Evolutionary conservation across 2,113 vertebrate species (phyloP), one percentile per base, ranked within the genome.

Genomic region (Lontra canadensis): DNA sequence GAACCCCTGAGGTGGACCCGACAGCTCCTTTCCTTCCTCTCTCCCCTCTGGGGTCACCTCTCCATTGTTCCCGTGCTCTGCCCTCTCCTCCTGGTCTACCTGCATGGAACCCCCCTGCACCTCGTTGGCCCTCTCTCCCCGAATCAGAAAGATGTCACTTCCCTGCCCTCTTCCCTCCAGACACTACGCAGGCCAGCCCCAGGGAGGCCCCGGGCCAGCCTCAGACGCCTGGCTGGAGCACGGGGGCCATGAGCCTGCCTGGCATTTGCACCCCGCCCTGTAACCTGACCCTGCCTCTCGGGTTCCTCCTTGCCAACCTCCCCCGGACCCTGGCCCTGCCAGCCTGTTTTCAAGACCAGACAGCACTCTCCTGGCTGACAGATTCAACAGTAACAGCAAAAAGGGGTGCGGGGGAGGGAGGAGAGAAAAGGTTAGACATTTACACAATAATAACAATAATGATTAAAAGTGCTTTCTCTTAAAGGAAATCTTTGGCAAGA

Each of bases 401-500:
- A 92, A 23, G 49, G 42, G 76, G 34, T 10, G n/a, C 55, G 42
- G 42, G 42, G 55, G 34, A 79, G 23, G 47, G 90, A 92, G 44
- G 95, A 18, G 52, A 76, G 80, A 85, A 94, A 44, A 81, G 76
- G 89, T 95, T 93, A 96, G 47, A 95, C 90, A 95, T 95, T 89
- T 0, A 2, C 95, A 98, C 94, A 95, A 90, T 63, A 89, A 87
- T 21, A 95, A 98, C 87, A 96, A 83, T 39, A 63, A 80, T 90
- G 61, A 96, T 78, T 94, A 74, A 99, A 99, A 99, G 98, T 99
- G 99, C 99, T 98, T 99, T 94, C 49, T 95, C 98, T 97, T 82
- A 96, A 98, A 98, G 97, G 96, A 96, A 98, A 98, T 99, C 98
- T 99, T 99, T 99, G 99, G 99, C 99, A 99, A 99, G 98, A 99